Base-by-base conservation (phyloP, 2,113 vertebrate species). In the Scartelaos histophorus region DNA sequence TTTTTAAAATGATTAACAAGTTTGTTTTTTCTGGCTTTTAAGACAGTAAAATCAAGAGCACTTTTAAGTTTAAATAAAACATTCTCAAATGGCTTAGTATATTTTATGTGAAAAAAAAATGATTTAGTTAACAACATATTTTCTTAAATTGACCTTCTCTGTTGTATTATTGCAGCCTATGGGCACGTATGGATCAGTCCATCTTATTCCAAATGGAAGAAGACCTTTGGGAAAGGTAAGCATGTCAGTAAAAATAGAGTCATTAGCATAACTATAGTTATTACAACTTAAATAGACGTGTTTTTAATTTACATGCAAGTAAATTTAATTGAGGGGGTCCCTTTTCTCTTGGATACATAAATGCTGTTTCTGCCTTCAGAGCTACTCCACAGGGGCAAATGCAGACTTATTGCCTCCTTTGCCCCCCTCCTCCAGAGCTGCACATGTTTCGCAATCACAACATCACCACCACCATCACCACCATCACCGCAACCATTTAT, bases 391-490 rank as follows among this genome's bases (percentile, higher is more conserved):
- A n/a, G 90, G 87, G 76, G 79, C 76, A 13, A 54, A 87, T 16
- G 71, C 86, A 86, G 92, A 91, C 71, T 87, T 87, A 67, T 76
- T 93, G 81, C 91, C 92, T 71, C 92, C 92, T 62, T 79, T 92
- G 75, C 90, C 91, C 61, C 90, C 89, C 19, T 83, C 89, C 76
- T 78, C 89, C 13, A 87, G 90, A 69, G 78, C 82, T 5, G 29
- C 89, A 82, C 87, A 90, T 13, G 79, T 74, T 9, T 75, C 84
- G 15, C 79, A 82, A 60, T 72, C 67, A 79, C 85, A 87, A 67
- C 88, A 86, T 69, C 90, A 91, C 66, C 88, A 91, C 67, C 82
- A 89, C 24, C 90, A 87, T 47, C 87, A 86, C 45, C 90, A 88
- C 69, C 88, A 84, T 64, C 86, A 86, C 72, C 86, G 89, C 89